These are phyloP conservation scores for Characodon lateralis DNA, from an alignment of 2,797 vertebrate species.

Conservation along the genomic window DNA sequence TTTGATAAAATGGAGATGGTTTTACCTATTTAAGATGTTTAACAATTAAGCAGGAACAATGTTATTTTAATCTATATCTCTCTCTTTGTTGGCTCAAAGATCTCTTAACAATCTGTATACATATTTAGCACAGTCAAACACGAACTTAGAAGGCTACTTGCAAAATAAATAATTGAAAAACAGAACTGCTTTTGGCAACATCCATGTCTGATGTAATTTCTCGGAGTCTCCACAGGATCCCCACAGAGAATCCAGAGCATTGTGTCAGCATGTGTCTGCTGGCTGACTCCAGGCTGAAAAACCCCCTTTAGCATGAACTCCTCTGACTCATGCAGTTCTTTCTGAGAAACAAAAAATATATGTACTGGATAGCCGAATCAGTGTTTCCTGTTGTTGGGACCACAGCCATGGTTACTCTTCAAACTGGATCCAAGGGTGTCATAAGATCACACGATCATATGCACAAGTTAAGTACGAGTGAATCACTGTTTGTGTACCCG, in stretches of 20 bases:
- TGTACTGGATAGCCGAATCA: conserved; percentile 10
- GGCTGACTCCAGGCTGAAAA: conserved; percentile 17
- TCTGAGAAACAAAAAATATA: conserved; percentile 12
- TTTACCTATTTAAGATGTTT: not conserved
- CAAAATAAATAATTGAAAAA: conserved; percentile 38
- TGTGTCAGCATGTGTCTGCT: conserved; percentile 39
- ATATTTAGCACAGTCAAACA: conserved; percentile 7
- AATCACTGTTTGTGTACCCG: too few relatives aligned
- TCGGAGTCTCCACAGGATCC: conserved; percentile 12
- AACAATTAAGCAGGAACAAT: not conserved
- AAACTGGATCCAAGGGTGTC: too few relatives aligned
- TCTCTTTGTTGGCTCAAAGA: not conserved
- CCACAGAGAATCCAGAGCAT: conserved; percentile 34
- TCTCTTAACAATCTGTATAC: not conserved
- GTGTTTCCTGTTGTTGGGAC: conserved; percentile 8
- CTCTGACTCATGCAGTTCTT: conserved; percentile 30
- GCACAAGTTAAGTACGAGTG: too few relatives aligned
- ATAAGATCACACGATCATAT: too few relatives aligned
- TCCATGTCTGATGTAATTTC: conserved; percentile 45
- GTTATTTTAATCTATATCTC: not conserved
- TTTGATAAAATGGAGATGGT: not conserved
- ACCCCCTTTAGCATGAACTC: conserved; percentile 43
- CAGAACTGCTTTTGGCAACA: conserved; percentile 21
- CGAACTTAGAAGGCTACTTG: conserved; percentile 3
- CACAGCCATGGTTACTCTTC: too few relatives aligned